These are phyloP conservation scores for Caloenas nicobarica DNA, from an alignment of 2,113 vertebrate genomes.

Conservation along the genomic window DNA sequence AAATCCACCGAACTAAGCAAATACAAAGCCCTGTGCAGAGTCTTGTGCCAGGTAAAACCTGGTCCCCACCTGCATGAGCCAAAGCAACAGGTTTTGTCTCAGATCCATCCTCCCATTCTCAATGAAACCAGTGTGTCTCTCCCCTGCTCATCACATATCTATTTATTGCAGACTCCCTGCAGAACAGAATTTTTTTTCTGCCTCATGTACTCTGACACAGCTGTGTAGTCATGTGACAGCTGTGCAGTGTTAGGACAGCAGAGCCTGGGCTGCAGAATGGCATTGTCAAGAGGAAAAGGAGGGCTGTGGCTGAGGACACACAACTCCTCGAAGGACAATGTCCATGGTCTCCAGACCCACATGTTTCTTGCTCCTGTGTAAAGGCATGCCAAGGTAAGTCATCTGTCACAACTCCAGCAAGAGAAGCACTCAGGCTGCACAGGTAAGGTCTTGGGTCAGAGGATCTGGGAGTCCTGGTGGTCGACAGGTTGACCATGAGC, in stretches of 20 bases:
- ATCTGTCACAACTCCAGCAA: not conserved
- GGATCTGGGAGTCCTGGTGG: not conserved
- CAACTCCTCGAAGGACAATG: accelerated
- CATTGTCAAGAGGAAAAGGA: not conserved
- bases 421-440: accelerated
- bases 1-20: not conserved
- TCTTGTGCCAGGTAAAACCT: not conserved
- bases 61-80: not conserved
- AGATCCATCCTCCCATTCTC: not conserved
- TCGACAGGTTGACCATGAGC: too few species aligned
- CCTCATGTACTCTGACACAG: not conserved
- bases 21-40: not conserved
- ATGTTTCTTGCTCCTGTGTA: not conserved
- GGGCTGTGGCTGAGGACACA: accelerated
- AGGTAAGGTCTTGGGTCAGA: not conserved
- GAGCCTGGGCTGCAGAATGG: not conserved
- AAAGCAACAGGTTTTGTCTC: not conserved
- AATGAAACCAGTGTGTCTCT: not conserved
- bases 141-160: not conserved
- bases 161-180: not conserved
- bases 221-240: not conserved
- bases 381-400: not conserved
- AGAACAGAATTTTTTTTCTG: not conserved
- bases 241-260: not conserved
- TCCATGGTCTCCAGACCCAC: not conserved